A percentile compares a stretch with the other conserved stretches of the same genome.
Conservation (phyloP, 2,113 vertebrate species). For the Charina bottae region DNA sequence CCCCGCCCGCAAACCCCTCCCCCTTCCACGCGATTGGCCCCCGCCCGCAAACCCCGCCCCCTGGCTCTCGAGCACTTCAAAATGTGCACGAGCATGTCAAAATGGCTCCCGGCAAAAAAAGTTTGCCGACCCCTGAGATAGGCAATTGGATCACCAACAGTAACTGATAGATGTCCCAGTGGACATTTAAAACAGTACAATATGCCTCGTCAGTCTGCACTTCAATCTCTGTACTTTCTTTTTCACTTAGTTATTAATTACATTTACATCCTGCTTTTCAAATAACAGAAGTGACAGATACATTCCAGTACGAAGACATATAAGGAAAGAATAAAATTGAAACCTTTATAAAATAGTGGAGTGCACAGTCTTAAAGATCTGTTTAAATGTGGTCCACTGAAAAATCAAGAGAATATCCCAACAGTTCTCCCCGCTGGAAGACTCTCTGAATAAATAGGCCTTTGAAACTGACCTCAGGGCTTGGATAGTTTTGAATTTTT, state of each 20-base stretch:
- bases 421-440: background rate
- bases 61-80: no score
- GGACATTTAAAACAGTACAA: background rate
- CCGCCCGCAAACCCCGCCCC: no score
- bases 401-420: background rate
- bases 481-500: background rate
- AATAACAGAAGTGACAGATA: background rate
- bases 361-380: background rate
- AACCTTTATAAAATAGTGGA: background rate
- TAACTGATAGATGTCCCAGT: background rate
- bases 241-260: background rate
- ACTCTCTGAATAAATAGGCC: background rate
- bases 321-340: background rate
- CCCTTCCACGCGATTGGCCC: no score
- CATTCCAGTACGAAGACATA: background rate
- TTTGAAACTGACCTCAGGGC: background rate
- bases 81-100: no score
- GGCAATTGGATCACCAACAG: background rate
- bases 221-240: background rate
- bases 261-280: background rate
- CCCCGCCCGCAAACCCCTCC: no score
- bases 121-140: no score
- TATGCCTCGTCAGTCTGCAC: no score
- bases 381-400: background rate
- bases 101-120: no score